Percentiles rank a stretch among this genome's conserved stretches.
Conservation (phyloP, 2,888 invertebrate genomes). For the Tiliacea aurago region DNA sequence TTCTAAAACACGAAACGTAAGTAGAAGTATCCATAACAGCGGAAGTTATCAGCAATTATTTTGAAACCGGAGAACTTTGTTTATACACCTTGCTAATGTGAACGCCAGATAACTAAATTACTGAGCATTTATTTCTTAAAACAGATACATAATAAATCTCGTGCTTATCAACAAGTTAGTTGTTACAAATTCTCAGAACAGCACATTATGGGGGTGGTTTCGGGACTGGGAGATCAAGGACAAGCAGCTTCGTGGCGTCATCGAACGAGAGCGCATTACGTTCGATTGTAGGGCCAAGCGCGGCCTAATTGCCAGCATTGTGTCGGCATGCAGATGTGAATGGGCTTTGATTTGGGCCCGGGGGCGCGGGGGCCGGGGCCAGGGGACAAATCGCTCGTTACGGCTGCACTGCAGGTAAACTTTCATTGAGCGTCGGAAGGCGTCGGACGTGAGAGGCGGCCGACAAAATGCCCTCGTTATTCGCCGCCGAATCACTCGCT, state of each 20-base stretch:
- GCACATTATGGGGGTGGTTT: slow-evolving; percentile 46
- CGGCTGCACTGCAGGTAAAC: slow-evolving; percentile 91
- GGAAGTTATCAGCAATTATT: slow-evolving; percentile 60
- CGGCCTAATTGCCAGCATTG: slow-evolving; percentile 91
- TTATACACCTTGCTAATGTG: slow-evolving; percentile 47
- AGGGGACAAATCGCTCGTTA: slow-evolving; percentile 91
- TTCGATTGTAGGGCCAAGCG: slow-evolving; percentile 89
- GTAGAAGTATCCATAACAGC: slow-evolving; percentile 50
- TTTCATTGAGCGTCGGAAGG: slow-evolving; percentile 91
- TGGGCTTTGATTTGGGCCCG: slow-evolving; percentile 90
- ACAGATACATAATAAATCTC: slow-evolving; percentile 12
- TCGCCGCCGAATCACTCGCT: slow-evolving; percentile 90
- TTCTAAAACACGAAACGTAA: slow-evolving; percentile 46
- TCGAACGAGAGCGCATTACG: slow-evolving; percentile 88
- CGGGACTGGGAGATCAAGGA: slow-evolving; percentile 63
- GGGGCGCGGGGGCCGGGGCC: slow-evolving; percentile 83
- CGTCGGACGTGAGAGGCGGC: slow-evolving; percentile 90
- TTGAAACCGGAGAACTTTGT: slow-evolving; percentile 59
- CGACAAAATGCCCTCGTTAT: slow-evolving; percentile 91
- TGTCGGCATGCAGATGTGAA: slow-evolving; percentile 91
- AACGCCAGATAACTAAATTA: slow-evolving; percentile 42
- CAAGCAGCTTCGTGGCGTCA: slow-evolving; percentile 75
- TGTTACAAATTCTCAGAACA: slow-evolving; percentile 51
- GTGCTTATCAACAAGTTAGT: slow-evolving; percentile 34
- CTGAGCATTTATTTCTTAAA: slow-evolving; percentile 40